Base-by-base conservation (phyloP, 2,797 vertebrate species). In the Artibeus jamaicensis region DNA sequence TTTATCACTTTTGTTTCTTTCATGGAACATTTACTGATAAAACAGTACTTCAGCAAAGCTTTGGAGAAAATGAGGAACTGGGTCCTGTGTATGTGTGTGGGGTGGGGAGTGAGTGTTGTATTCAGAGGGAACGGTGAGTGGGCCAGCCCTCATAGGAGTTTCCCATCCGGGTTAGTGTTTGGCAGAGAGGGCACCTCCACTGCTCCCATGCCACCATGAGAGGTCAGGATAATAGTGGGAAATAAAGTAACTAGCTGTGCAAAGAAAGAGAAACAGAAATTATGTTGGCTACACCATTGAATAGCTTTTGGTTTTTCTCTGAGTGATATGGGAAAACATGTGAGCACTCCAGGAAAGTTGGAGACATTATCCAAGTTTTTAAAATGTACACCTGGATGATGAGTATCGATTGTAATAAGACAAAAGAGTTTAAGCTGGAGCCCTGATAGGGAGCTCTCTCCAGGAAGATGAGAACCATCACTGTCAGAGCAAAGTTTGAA, bases 131-230 rank as follows among this genome's bases (percentile, higher is more conserved):
- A 34, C 14, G n/a, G 12, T 3, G 50, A 46, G 1, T 11, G 32
- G 3, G 1, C n/a, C 9, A 7, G 42, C 0, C 2, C 9, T 74
- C 37, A 14, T 0, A 2, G 8, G n/a, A 22, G 24, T n/a, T 68
- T 44, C 22, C 22, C 26, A 22, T 1, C 12, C 4, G 22, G 59
- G 48, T 6, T 26, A 39, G 3, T 55, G 21, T 2, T 21, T 81
- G 9, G 9, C 16, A 48, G 14, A 37, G 50, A 29, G 21, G 29
- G 15, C 21, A 59, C 15, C 0, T 7, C 67, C 11, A 16, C 39
- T 12, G 10, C 11, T n/a, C 24, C 57, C 12, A 21, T 5, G 15
- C 15, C 76, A 6, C 7, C 4, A 5, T 26, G 4, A 12, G 29
- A 32, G 1, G 8, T 4, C 4, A 79, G 11, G 22, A 78, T 14